Base-by-base conservation (phyloP, 2,888 invertebrate species). In the Acholoe squamosa region DNA sequence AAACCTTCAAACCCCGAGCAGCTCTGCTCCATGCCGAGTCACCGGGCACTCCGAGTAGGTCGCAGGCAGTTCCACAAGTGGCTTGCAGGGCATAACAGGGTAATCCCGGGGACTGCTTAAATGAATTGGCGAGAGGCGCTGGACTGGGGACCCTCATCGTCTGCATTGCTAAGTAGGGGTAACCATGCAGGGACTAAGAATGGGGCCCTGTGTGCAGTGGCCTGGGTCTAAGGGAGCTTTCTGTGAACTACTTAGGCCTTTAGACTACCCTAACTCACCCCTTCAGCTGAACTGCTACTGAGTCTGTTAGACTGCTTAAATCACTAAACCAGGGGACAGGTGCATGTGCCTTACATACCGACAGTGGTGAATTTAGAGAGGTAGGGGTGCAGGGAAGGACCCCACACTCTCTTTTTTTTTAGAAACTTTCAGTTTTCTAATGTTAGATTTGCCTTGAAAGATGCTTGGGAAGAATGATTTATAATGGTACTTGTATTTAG, bases 41-140 rank as follows among this genome's bases (percentile, higher is more conserved):
- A 28, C 19, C 28, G 25, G 3, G 5, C 43, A 28, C 28, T 71
- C 28, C 28, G 12, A 12, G 61, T 19, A 19, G 61, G 61, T n/a
- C 61, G 22, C 61, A 7, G 14, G 22, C n/a, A 19, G 61, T 43
- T 43, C 43, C 10, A 43, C 22, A 19, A 71, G 28, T 25, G 71
- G 14, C 25, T 71, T 5, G 28, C 14, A 14, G 71, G 71, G 71
- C 28, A 7, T 71, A 28, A 25, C 71, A 22, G 71, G 71, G 14
- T 25, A 71, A 71, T 71, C 71, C 71, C 25, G 71, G 28, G n/a
- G 71, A 71, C 71, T 71, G 71, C 71, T 28, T 71, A 71, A 71
- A 71, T 28, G 71, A 71, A 71, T 71, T 71, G 71, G 12, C 31
- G 28, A 14, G 28, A 14, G 61, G 3, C 3, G 61, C 25, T 28